A percentile compares a stretch with the other conserved stretches of the same genome.
Evolutionary conservation across 1,140 invertebrate species (phyloP).

Genomic region (Bombus superbus): DNA sequence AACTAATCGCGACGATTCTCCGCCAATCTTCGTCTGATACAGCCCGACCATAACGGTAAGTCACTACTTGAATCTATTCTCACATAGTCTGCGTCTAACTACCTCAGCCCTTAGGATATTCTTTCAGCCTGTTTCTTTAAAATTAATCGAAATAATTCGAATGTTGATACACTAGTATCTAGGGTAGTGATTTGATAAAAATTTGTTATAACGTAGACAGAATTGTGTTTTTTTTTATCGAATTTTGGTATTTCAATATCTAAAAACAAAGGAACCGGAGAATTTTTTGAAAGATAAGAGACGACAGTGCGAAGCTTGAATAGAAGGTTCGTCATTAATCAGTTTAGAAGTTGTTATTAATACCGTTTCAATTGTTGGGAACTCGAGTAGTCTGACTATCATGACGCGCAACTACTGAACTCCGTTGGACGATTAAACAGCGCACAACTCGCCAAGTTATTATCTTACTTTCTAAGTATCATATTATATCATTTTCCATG

Average conservation of each 20-base stretch:
- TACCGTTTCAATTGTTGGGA: slow-evolving; percentile 21
- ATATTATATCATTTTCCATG: slow-evolving; percentile 20
- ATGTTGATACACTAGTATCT: background rate
- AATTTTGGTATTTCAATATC: background rate
- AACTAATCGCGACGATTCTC: slow-evolving; percentile 28
- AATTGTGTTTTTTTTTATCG: background rate
- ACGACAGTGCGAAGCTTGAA: background rate
- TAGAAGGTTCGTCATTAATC: background rate
- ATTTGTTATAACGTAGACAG: background rate
- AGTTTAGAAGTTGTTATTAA: slow-evolving; percentile 38
- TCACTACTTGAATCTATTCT: slow-evolving; percentile 41
- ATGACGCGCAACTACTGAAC: slow-evolving; percentile 14
- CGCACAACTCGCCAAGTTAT: slow-evolving; percentile 13
- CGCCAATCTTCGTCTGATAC: slow-evolving; percentile 1
- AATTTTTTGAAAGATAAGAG: background rate
- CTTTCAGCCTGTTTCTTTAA: background rate
- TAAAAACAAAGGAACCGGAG: background rate
- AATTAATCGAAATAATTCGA: background rate
- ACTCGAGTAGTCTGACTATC: slow-evolving; percentile 34
- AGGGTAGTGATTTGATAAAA: background rate
- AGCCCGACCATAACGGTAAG: slow-evolving; percentile 48
- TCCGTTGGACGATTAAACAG: slow-evolving; percentile 16
- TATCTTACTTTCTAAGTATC: background rate
- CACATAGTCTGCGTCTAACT: background rate
- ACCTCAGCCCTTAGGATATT: background rate